Percentiles rank a stretch among this genome's conserved stretches.
Conservation (phyloP, 2,888 invertebrate genomes). For the Beris chalybata region DNA sequence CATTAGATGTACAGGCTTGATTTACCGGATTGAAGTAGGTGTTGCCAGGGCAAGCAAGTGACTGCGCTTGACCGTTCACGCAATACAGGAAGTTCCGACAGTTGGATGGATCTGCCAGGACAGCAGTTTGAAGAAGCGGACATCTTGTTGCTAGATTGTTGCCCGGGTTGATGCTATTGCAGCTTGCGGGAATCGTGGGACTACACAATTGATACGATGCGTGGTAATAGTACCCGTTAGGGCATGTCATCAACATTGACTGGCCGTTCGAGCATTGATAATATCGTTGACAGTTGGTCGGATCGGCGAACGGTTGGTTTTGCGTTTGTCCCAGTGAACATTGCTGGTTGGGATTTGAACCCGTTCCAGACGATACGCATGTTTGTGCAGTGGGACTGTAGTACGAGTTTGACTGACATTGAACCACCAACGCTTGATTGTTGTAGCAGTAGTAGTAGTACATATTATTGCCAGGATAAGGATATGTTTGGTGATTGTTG, state of each 20-base stretch:
- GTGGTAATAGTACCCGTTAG: constrained; percentile 52
- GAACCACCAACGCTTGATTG: constrained; percentile 16
- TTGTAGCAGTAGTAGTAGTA: constrained; percentile 20
- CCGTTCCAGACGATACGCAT: not conserved
- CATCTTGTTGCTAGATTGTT: not conserved
- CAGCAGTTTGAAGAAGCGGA: not conserved
- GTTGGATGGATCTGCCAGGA: constrained; percentile 2
- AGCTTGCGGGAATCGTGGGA: constrained; percentile 30
- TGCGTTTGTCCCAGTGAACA: not conserved
- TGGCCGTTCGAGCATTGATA: constrained; percentile 46
- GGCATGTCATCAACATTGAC: constrained; percentile 47
- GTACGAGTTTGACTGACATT: not conserved
- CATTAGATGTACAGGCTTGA: constrained; percentile 1
- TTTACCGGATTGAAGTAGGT: constrained; percentile 9
- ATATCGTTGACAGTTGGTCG: constrained; percentile 49
- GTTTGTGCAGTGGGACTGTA: not conserved
- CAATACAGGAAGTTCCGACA: constrained; percentile 5
- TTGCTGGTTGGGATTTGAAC: too few relatives aligned
- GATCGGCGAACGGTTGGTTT: constrained; percentile 31
- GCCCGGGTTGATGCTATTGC: too few relatives aligned
- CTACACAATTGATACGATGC: constrained; percentile 50
- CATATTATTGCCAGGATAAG: constrained; percentile 4
- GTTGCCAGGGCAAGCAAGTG: not conserved
- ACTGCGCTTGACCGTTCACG: constrained; percentile 1
- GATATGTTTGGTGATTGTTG: constrained; percentile 12